These are phyloP conservation scores for Lanius collurio DNA, from an alignment of 2,113 vertebrate species.

Conservation along the genomic window DNA sequence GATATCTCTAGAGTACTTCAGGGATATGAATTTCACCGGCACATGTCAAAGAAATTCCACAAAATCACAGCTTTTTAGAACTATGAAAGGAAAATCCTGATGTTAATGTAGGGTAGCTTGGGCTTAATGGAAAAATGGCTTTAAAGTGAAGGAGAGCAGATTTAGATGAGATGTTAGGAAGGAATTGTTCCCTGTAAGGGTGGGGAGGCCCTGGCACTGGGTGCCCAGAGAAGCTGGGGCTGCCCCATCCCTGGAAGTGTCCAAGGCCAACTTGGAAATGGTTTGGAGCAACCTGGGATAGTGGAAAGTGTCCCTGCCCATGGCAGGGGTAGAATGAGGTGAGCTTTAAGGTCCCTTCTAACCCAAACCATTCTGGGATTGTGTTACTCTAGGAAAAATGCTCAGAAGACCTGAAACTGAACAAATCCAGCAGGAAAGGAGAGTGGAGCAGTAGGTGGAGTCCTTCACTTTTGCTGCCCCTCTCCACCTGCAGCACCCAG, in stretches of 20 bases:
- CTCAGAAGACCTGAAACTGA: neutral
- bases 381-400: neutral
- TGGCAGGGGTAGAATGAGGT: neutral
- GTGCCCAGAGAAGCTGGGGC: neutral
- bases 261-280: fast-evolving
- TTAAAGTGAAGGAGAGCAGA: neutral
- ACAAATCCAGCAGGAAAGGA: neutral
- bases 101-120: neutral
- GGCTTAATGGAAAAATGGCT: neutral
- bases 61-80: neutral
- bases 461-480: neutral
- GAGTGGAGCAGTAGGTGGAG: neutral
- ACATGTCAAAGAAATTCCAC: neutral
- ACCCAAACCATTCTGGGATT: neutral
- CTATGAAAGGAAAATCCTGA: neutral
- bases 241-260: neutral
- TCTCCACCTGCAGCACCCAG: neutral
- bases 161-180: neutral
- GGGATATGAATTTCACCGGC: neutral
- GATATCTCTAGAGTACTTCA: neutral
- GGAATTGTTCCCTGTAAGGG: neutral
- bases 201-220: neutral
- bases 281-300: neutral
- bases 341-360: neutral
- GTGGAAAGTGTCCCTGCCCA: neutral